Base-by-base conservation (phyloP, 2,888 invertebrate species). In the Cremastinae sp. region DNA sequence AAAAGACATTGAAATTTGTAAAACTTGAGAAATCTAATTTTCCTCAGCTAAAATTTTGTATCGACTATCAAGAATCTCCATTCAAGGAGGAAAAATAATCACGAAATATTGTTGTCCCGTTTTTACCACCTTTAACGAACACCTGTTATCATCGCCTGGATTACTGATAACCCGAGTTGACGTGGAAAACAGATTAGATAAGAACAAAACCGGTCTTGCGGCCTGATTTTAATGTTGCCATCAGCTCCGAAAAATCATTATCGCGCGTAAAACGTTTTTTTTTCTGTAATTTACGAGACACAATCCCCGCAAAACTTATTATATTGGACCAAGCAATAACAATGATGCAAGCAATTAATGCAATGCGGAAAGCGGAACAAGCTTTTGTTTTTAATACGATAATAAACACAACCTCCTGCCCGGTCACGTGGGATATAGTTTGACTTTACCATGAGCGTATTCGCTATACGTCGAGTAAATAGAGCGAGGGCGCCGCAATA, bases 171-270 rank as follows among this genome's bases (percentile, higher is more conserved):
- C 70, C 34, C 58, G 68, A 22, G 77, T 65, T 81, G 80, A 79
- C 78, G 28, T 78, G 66, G 38, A 58, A 65, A 75, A 58, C n/a
- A 53, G 81, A 82, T 82, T 82, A 82, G 82, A 82, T 82, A 81
- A 76, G 70, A 71, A 64, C 41, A 22, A n/a, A 70, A 70, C 73
- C 7, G 14, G 62, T 61, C 69, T 58, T 76, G 71, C 78, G 36
- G 14, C 43, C 12, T 56, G 28, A 56, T 54, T n/a, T n/a, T 28
- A 36, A 75, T 72, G 58, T 18, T 16, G 54, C 62, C 10, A 20
- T 18, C 16, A 5, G 47, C 20, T 14, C 36, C 22, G 36, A 8
- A 18, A 20, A 43, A 65, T 65, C 53, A 43, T 28, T 18, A 22
- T 65, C n/a, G 45, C 43, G 45, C 36, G 10, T 20, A 16, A n/a